These are phyloP conservation scores for Eurypyga helias DNA, from an alignment of 2,113 vertebrate genomes.

Conservation along the genomic window DNA sequence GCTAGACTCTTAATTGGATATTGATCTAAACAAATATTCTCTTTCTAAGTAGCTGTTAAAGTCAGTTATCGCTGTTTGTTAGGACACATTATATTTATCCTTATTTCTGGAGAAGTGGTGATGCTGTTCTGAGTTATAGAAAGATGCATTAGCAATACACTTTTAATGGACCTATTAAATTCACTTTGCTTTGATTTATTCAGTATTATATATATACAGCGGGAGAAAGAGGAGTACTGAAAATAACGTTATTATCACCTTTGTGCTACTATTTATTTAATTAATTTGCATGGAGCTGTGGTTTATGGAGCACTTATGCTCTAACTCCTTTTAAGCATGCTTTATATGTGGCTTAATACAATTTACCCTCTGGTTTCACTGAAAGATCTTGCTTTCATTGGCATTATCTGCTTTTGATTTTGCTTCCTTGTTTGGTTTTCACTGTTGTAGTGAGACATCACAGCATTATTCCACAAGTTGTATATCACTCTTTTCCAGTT, in stretches of 20 bases:
- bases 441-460: background rate
- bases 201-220: background rate
- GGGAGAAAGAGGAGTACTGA: background rate
- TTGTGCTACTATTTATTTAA: slow-evolving; percentile 1
- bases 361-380: background rate
- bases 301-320: background rate
- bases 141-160: slow-evolving; percentile 32
- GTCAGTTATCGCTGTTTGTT: slow-evolving; percentile 55
- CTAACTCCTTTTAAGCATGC: background rate
- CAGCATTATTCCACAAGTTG: background rate
- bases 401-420: background rate
- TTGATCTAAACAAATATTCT: slow-evolving; percentile 75
- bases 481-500: background rate
- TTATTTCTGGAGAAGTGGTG: slow-evolving; percentile 30
- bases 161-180: slow-evolving; percentile 64
- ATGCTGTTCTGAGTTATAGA: background rate
- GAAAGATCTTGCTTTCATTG: background rate
- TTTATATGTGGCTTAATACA: background rate
- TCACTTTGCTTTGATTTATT: slow-evolving; percentile 53
- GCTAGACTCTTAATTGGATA: slow-evolving; percentile 70
- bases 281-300: background rate
- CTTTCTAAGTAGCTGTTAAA: slow-evolving; percentile 48
- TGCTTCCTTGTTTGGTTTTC: background rate
- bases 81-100: slow-evolving; percentile 61
- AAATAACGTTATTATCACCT: slow-evolving; percentile 10